Evolutionary conservation across 2,888 invertebrate species (phyloP).

Genomic region (Adelphocoris suturalis): DNA sequence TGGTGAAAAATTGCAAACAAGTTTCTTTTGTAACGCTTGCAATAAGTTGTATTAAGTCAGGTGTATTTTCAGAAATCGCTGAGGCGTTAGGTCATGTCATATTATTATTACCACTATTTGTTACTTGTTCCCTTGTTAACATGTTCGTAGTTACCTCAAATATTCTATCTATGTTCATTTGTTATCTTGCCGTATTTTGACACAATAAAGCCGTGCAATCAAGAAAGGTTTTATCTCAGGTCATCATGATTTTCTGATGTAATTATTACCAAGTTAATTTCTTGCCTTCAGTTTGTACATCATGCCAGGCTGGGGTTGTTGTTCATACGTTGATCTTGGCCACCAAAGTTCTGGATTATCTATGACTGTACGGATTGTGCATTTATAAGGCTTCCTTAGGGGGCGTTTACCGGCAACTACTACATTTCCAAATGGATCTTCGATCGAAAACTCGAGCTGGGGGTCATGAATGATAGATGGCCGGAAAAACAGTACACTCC

Average conservation of each 20-base stretch:
- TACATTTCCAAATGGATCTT: slow-evolving; percentile 21
- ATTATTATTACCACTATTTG: too few species aligned
- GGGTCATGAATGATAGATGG: not conserved
- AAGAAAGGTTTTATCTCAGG: too few species aligned
- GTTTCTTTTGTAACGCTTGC: too few species aligned
- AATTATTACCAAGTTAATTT: not conserved
- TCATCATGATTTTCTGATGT: not conserved
- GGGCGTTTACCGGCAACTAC: not conserved
- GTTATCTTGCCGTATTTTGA: too few species aligned
- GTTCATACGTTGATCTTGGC: slow-evolving; percentile 57
- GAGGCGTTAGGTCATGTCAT: too few species aligned
- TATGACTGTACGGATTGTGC: not conserved
- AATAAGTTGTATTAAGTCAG: too few species aligned
- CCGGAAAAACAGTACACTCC: not conserved
- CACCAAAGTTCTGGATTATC: slow-evolving; percentile 55
- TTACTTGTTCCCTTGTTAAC: too few species aligned
- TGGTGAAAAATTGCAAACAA: too few species aligned
- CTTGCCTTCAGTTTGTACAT: slow-evolving; percentile 50
- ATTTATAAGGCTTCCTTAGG: not conserved
- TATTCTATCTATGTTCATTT: too few species aligned
- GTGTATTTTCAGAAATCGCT: too few species aligned
- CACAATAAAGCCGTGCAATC: too few species aligned
- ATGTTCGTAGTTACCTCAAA: too few species aligned
- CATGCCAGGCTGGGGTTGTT: slow-evolving; percentile 32
- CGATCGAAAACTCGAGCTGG: not conserved